These are phyloP conservation scores for Drosophila kurseongensis DNA, from an alignment of 1,140 invertebrate species.

Conservation along the genomic window DNA sequence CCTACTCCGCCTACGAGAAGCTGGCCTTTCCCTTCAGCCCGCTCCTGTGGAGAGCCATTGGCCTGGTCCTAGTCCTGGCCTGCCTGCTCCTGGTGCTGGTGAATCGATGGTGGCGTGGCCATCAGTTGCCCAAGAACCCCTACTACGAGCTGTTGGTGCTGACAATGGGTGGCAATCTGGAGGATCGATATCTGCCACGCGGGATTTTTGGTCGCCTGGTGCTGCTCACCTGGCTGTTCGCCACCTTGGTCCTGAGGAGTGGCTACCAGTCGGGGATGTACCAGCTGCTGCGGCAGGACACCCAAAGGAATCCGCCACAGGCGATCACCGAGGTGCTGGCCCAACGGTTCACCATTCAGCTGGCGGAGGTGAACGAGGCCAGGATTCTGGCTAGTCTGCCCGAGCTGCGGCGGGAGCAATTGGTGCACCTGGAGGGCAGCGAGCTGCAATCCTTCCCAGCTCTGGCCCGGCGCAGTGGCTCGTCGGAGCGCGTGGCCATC, in stretches of 20 bases:
- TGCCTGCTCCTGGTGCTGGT: conserved; percentile 22
- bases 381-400: conserved; percentile 63
- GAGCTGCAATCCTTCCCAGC: conserved; percentile 62
- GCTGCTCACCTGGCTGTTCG: conserved; percentile 59
- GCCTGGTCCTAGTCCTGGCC: conserved; percentile 33
- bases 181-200: conserved; percentile 22
- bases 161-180: conserved; percentile 62
- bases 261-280: conserved; percentile 80
- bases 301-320: conserved; percentile 66
- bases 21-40: conserved; percentile 67
- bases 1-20: conserved; percentile 73
- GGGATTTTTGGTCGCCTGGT: conserved; percentile 35
- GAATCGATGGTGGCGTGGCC: neutral
- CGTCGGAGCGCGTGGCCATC: conserved; percentile 43
- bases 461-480: conserved; percentile 52
- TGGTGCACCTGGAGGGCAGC: conserved; percentile 48
- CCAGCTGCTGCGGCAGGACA: conserved; percentile 68
- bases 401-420: conserved; percentile 39
- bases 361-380: conserved; percentile 56
- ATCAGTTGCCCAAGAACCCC: conserved; percentile 15
- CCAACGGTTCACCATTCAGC: conserved; percentile 53
- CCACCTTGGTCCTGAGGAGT: conserved; percentile 50
- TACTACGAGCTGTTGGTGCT: conserved; percentile 66
- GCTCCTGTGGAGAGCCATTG: conserved; percentile 52
- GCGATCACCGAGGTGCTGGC: conserved; percentile 67